These are phyloP conservation scores for Corydoras sp. DNA, from an alignment of 2,113 vertebrate species.

Conservation along the genomic window DNA sequence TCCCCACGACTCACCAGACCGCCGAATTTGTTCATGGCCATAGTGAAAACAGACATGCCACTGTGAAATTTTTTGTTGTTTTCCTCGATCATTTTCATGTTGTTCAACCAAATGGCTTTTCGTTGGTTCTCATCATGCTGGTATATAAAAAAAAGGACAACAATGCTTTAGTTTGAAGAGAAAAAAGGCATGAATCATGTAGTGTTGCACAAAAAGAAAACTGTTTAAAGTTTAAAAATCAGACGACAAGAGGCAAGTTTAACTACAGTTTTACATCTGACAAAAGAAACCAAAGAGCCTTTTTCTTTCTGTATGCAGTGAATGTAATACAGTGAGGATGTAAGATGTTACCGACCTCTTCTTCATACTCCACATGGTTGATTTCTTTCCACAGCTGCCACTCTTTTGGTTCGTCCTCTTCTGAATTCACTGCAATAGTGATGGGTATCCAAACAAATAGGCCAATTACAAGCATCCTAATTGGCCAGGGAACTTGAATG, in stretches of 20 bases:
- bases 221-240: too few species aligned
- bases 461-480: conserved; percentile 42
- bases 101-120: conserved; percentile 60
- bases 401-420: conserved; percentile 52
- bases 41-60: conserved; percentile 57
- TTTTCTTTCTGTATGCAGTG: too few species aligned
- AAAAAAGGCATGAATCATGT: too few species aligned
- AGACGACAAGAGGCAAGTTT: too few species aligned
- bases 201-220: too few species aligned
- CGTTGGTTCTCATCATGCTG: conserved; percentile 47
- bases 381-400: conserved; percentile 64
- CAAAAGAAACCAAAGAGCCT: too few species aligned
- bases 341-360: conserved; percentile 35
- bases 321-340: background rate
- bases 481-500: conserved; percentile 34
- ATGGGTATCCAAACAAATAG: conserved; percentile 45
- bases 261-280: too few species aligned
- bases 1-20: conserved; percentile 54
- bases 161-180: background rate
- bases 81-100: conserved; percentile 56
- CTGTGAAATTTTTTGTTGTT: conserved; percentile 56
- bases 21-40: conserved; percentile 71
- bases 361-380: conserved; percentile 54
- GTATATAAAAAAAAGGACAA: background rate
- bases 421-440: conserved; percentile 53